A percentile compares a stretch with the other conserved stretches of the same genome.
Evolutionary conservation across 2,888 invertebrate genomes (phyloP).

Genomic region (Xestobium rufovillosum): DNA sequence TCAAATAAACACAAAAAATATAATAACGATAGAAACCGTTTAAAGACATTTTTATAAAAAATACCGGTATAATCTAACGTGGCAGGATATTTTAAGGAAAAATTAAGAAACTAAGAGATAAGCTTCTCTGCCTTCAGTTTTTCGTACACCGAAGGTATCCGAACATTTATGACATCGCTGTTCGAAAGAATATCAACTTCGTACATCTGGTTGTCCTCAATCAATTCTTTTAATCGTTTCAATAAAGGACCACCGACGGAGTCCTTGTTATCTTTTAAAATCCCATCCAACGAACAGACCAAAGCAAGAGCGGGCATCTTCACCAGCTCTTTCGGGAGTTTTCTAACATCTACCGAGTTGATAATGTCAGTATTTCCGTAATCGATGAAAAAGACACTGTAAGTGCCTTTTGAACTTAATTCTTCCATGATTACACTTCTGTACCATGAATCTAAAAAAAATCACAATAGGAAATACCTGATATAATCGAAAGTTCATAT

Average conservation of each 20-base stretch:
- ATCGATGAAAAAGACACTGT: slow-evolving; percentile 30
- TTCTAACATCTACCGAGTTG: slow-evolving; percentile 25
- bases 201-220: slow-evolving; percentile 21
- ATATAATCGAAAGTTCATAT: too few species aligned
- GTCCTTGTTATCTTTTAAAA: slow-evolving; percentile 19
- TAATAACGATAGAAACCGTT: too few species aligned
- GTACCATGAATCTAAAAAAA: slow-evolving; percentile 31
- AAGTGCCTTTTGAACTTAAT: slow-evolving; percentile 17
- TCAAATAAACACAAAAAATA: too few species aligned
- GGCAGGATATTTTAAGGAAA: too few species aligned
- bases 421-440: slow-evolving; percentile 25
- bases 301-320: slow-evolving; percentile 27
- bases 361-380: slow-evolving; percentile 29
- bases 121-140: too few species aligned
- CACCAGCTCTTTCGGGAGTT: slow-evolving; percentile 25
- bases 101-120: too few species aligned
- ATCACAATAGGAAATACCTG: slow-evolving; percentile 7
- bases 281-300: slow-evolving; percentile 27
- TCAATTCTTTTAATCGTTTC: slow-evolving; percentile 16
- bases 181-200: slow-evolving; percentile 19
- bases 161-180: slow-evolving; percentile 22
- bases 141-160: slow-evolving; percentile 26
- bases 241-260: slow-evolving; percentile 9
- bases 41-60: too few species aligned
- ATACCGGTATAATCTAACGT: too few species aligned